These are phyloP conservation scores for Clarias laeviceps DNA, from an alignment of 2,797 vertebrate species.

Conservation along the genomic window DNA sequence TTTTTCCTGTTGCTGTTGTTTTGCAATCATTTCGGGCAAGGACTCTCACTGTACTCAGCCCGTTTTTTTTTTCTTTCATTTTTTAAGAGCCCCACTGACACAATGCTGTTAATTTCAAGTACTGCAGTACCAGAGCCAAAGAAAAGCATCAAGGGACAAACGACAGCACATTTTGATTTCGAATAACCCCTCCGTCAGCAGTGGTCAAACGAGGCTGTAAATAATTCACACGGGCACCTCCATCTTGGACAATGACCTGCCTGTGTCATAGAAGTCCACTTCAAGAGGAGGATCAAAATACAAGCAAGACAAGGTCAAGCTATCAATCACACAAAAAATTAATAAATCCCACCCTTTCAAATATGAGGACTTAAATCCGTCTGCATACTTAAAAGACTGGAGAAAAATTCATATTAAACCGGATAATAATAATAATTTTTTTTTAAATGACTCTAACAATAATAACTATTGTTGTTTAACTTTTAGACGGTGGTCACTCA, in stretches of 20 bases:
- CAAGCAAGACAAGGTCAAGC: slow-evolving; percentile 51
- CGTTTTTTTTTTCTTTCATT: not conserved
- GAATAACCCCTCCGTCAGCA: slow-evolving; percentile 60
- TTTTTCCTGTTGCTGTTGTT: not conserved
- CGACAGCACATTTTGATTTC: slow-evolving; percentile 56
- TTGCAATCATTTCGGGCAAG: not conserved
- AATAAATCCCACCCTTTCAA: not conserved
- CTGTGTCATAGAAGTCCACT: slow-evolving; percentile 54
- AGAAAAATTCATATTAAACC: not conserved
- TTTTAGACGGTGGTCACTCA: not conserved
- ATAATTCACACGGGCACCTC: slow-evolving; percentile 59
- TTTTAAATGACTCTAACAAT: not conserved
- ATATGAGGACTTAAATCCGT: not conserved
- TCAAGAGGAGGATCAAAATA: slow-evolving; percentile 48
- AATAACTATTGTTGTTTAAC: not conserved
- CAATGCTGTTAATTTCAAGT: not conserved
- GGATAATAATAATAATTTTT: not conserved
- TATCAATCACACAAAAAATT: slow-evolving; percentile 33
- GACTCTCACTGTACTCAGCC: not conserved
- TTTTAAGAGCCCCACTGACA: not conserved
- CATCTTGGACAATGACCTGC: slow-evolving; percentile 56
- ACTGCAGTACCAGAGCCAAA: slow-evolving; percentile 27
- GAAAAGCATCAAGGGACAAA: slow-evolving; percentile 50
- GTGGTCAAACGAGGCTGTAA: slow-evolving; percentile 57
- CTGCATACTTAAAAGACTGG: not conserved